Evolutionary conservation across 2,888 invertebrate species (phyloP), one percentile per base, ranked within the genome.

Genomic region (Lagria hirta): DNA sequence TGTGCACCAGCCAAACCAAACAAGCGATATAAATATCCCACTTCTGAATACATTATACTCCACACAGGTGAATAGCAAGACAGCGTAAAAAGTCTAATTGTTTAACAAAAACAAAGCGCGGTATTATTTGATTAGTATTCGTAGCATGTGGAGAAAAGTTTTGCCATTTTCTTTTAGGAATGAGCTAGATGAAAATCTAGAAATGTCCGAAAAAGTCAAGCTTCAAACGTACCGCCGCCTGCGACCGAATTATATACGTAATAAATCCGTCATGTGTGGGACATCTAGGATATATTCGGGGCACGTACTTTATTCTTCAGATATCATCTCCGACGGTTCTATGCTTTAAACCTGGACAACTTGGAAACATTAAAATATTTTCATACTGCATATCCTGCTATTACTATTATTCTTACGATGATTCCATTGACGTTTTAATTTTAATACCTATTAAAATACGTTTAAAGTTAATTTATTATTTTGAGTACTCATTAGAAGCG

Each of bases 221-320:
- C 43, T 43, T 54, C 55, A 55, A 55, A 55, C 43, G 50, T 32
- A 34, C 49, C 52, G 52, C 51, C 52, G 51, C 46, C 48, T 45
- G 55, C 43, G 49, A 45, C 52, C 51, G 43, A 52, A 55, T 49
- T 52, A 50, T 52, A 50, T 48, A 48, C 48, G 51, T 47, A 47
- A 52, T 55, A 51, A 54, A 58, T 56, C 56, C 58, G 51, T 58
- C 55, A 56, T 52, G 52, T 56, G 49, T 48, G 58, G 54, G 53
- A 58, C 51, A 53, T 51, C 51, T 51, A 50, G 56, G 51, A 48
- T 50, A 51, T 49, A 58, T 58, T 54, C 58, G 30, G 51, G 47
- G 49, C 58, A 58, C 58, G 58, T 56, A 51, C 30, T 36, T 43
- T 54, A 51, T 52, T 54, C 50, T 26, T 38, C 48, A 36, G 49